Evolutionary conservation across 1,140 invertebrate genomes (phyloP), one percentile per base, ranked within the genome.

Genomic region (Parapsyche elsis): DNA sequence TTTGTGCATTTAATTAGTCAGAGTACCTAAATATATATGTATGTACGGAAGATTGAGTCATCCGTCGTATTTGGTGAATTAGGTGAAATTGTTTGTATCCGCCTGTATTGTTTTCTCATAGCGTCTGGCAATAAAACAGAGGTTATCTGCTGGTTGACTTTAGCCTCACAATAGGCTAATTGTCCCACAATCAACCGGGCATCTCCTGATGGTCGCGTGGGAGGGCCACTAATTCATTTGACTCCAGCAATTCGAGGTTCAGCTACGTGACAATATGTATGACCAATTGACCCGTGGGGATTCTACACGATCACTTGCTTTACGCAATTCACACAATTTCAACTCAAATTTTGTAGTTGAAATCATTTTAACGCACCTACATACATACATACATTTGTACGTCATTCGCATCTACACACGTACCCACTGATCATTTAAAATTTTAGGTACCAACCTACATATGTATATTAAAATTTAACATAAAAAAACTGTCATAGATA

Each of bases 221-320:
- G 77, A 46, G 67, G 77, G 12, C 30, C 75, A 64, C 77, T 71
- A 71, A 78, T 71, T 71, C 77, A 45, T 70, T 78, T 78, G 77
- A 78, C 77, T 78, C 77, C 77, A 71, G 77, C 77, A 78, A 78
- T 78, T 77, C 64, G 77, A 71, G 77, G 77, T 71, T 78, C 77
- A 78, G 30, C 30, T 78, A 78, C 77, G 77, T 78, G 77, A 78
- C 77, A 70, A 26, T 78, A 78, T 78, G 23, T 26, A 53, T 53
- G 49, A 53, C 49, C 49, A 53, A 53, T 53, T 53, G 49, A 14
- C 49, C 49, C 26, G 61, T 53, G 49, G 49, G 49, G 49, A 53
- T 53, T 53, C 49, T 53, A 53, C 49, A 53, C 49, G 16, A 53
- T 53, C 5, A 67, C 30, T 38, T 7, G 30, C 30, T 38, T 38